Percentiles rank a stretch among this genome's conserved stretches.
phyloP scores from a whole-genome alignment of 2,888 invertebrate genomes.

The Eupithecia abbreviata region DNA sequence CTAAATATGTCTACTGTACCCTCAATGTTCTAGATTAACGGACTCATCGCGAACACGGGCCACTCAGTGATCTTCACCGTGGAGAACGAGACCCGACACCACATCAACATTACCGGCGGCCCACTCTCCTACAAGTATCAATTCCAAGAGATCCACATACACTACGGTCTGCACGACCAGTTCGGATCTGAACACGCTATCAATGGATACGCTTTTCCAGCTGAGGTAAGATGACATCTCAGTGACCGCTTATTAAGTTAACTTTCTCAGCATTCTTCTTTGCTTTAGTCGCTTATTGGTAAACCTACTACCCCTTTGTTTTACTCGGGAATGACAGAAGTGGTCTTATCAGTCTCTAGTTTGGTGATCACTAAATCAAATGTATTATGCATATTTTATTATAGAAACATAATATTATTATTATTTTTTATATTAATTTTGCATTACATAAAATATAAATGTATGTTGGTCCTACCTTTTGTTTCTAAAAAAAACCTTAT shows the following conservation, averaged over 20 bases:
- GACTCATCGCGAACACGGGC: slow-evolving; percentile 95
- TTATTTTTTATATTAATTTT: no score
- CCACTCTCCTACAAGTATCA: slow-evolving; percentile 98
- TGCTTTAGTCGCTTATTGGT: background rate
- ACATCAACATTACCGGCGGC: slow-evolving; percentile 97
- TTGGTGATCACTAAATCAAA: background rate
- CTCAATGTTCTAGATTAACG: slow-evolving; percentile 88
- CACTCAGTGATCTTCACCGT: slow-evolving; percentile 97
- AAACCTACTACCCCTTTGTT: no score
- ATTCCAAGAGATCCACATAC: slow-evolving; percentile 97
- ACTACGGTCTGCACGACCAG: slow-evolving; percentile 95
- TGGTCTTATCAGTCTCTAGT: background rate
- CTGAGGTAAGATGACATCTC: slow-evolving; percentile 89
- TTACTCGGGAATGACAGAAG: no score
- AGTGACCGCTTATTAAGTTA: background rate
- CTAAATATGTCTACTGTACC: background rate
- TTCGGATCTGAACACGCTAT: slow-evolving; percentile 98
- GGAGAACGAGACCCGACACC: slow-evolving; percentile 91
- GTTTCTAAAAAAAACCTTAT: slow-evolving; percentile 10
- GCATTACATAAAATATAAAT: background rate
- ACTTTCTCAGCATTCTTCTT: background rate
- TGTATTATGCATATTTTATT: background rate
- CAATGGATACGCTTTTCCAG: slow-evolving; percentile 97
- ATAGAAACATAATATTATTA: background rate
- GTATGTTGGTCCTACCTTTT: background rate